Evolutionary conservation across 30 jellyfish, hydroid and myxozoan genomes (phyloP), one percentile per base, ranked within the genome.

Genomic region (Catostylus mosaicus): DNA sequence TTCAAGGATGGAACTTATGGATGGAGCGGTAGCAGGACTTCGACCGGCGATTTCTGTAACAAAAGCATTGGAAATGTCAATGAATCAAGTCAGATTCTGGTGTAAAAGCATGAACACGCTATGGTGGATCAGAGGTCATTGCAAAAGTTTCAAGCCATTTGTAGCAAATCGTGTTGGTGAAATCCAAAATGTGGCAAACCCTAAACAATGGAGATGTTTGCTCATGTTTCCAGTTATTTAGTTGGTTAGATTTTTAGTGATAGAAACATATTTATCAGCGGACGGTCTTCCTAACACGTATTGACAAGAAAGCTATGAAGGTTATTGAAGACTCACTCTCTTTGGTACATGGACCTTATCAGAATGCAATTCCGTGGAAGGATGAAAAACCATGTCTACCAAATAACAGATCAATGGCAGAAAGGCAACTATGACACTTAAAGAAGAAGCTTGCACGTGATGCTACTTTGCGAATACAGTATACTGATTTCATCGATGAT

Each of bases 1-100:
- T n/a, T 91, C 91, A n/a, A 30, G 82, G 64, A 0, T 76, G 80
- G 96, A 86, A 37, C 80, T 86, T 30, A 14, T 74, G 67, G 96
- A n/a, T n/a, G n/a, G 78, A 60, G 96, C 96, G 9, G 52, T 66
- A 0, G 1, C 52, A 29, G 80, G 72, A 33, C 75, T 35, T 32
- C 68, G 67, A 9, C 14, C 46, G 69, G 73, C 66, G 10, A 22
- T 19, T 1, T 27, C 85, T 8, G 86, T 86, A 29, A 71, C 80
- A 34, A 23, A 43, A 4, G 86, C 90, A 50, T 48, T 85, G 18
- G 40, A 74, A 43, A 36, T 84, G 32, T 18, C 30, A 34, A 43
- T 43, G 64, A 70, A 66, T 45, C 67, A 66, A 30, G 65, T 66
- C 74, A 36, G 1, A 30, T 86, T 64, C 80, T 86, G 81, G 91